These are phyloP conservation scores for Chloroceryle amazona DNA, from an alignment of 2,797 vertebrate genomes.

Conservation along the genomic window DNA sequence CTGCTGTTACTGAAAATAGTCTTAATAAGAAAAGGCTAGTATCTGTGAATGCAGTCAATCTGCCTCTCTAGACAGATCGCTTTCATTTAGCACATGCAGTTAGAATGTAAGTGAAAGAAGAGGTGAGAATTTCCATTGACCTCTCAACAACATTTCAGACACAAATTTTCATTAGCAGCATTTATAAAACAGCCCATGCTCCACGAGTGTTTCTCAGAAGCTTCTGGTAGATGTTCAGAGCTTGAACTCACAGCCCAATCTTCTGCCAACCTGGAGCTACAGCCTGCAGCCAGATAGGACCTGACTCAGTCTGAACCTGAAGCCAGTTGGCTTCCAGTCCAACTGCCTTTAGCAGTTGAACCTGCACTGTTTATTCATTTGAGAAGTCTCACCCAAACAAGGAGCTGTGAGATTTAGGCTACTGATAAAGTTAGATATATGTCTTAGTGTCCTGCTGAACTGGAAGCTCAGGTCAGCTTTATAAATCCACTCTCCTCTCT, in stretches of 20 bases:
- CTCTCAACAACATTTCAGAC: not conserved
- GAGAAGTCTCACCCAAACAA: not conserved
- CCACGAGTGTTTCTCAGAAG: not conserved
- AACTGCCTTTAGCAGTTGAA: not conserved
- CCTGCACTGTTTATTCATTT: not conserved
- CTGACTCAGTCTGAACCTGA: not conserved
- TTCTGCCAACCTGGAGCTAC: not conserved
- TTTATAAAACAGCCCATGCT: not conserved
- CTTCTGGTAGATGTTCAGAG: not conserved
- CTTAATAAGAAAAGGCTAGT: not conserved
- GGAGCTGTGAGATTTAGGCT: not conserved
- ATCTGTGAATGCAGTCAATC: not conserved
- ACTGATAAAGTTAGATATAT: not conserved
- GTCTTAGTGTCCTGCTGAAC: not conserved
- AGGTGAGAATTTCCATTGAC: constrained; percentile 22
- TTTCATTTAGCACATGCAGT: not conserved
- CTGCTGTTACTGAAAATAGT: constrained; percentile 50
- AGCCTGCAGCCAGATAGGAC: not conserved
- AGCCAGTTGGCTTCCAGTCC: not conserved
- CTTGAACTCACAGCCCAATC: not conserved
- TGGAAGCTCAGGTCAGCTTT: not conserved
- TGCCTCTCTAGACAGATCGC: not conserved
- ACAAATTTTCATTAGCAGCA: not conserved
- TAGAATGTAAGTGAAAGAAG: not conserved
- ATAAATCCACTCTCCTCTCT: not conserved